phyloP scores from a whole-genome alignment of 30 jellyfish, hydroid and myxozoan species.

The Rhopilema esculentum region DNA sequence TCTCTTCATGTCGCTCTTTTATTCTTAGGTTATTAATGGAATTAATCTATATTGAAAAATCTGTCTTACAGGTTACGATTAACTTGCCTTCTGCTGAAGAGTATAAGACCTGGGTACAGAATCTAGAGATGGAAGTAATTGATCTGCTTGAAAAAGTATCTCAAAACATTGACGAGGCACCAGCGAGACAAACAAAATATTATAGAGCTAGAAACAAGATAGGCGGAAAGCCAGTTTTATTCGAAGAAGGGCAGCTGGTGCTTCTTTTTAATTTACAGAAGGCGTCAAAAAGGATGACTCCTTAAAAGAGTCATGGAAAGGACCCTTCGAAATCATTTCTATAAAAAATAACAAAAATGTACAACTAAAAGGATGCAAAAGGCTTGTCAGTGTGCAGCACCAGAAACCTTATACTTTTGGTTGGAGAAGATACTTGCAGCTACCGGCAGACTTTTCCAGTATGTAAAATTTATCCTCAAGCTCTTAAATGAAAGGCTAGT shows the following conservation, averaged over 20 bases:
- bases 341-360: not conserved
- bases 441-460: no score
- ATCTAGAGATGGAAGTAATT: no score
- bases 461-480: no score
- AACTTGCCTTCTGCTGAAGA: not conserved
- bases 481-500: no score
- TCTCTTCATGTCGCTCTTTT: no score
- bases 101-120: not conserved
- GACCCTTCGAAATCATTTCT: not conserved
- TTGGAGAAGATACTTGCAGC: no score
- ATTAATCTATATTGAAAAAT: not conserved
- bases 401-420: no score
- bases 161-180: slow-evolving; percentile 28
- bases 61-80: not conserved
- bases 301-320: not conserved
- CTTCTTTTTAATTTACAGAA: not conserved
- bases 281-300: not conserved
- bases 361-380: not conserved
- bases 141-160: no score
- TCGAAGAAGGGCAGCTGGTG: not conserved
- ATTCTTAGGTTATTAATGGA: not conserved
- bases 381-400: slow-evolving; percentile 1
- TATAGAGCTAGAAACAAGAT: not conserved
- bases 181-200: not conserved
- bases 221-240: not conserved